Evolutionary conservation across 2,113 vertebrate species (phyloP), one percentile per base, ranked within the genome.

Genomic region (Puntigrus tetrazona): DNA sequence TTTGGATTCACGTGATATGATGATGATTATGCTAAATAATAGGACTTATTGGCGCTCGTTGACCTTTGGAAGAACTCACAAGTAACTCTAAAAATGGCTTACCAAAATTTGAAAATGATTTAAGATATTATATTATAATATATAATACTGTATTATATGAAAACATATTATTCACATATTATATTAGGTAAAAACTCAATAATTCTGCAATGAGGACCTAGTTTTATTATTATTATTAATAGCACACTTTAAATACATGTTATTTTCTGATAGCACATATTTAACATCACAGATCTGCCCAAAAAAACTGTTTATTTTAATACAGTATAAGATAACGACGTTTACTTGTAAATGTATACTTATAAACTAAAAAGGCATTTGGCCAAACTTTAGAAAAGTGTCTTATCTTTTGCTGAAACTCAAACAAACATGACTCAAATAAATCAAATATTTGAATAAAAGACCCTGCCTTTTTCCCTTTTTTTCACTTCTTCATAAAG

Each of bases 371-470:
- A 70, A 70, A 22, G 20, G 4, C 20, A 70, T 36, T 41, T 41
- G 20, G 22, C 5, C 10, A 70, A n/a, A 79, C 9, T 8, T 43
- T 31, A 59, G 25, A 36, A 57, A 57, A 43, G 16, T 43, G 31
- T 77, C 11, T 78, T 36, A 10, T 52, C 14, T 38, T 70, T 27
- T 50, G 18, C 22, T 55, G 31, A 52, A 43, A 29, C 81, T 83
- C 1, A 38, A 73, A 18, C 38, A 57, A 55, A 57, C 36, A 36
- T 20, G 52, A 76, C 14, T 55, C 10, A n/a, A 75, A 47, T 75
- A 74, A 83, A 83, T 75, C 25, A n/a, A 18, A 59, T 25, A 7
- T 45, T 75, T 65, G 14, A 22, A 75, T 29, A 20, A 27, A n/a
- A 74, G 11, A 61, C 7, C 34, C 25, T 50, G 9, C 18, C 6